Evolutionary conservation across 2,888 invertebrate genomes (phyloP).

Genomic region (Galerucella nymphaeae): DNA sequence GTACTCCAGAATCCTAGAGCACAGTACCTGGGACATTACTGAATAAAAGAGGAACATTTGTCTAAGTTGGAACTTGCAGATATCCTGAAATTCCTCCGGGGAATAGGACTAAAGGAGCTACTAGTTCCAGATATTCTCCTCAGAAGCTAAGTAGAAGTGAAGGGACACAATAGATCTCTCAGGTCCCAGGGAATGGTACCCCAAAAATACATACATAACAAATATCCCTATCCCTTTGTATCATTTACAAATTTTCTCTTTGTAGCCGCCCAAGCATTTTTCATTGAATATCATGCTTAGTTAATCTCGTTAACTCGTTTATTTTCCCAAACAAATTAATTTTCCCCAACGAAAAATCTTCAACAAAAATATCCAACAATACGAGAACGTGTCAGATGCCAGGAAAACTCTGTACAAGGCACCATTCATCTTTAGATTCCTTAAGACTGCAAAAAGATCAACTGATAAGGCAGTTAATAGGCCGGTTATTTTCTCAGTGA

Average conservation of each 20-base stretch:
- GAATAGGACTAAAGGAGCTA: no score
- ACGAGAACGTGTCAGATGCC: slow-evolving; percentile 35
- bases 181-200: no score
- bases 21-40: no score
- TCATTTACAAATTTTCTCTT: background rate
- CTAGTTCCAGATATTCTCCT: no score
- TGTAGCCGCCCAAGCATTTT: background rate
- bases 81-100: no score
- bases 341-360: slow-evolving; percentile 13
- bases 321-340: slow-evolving; percentile 30
- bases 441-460: slow-evolving; percentile 40
- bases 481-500: background rate
- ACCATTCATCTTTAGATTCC: slow-evolving; percentile 36
- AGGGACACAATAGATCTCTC: no score
- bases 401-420: slow-evolving; percentile 33
- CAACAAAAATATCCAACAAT: slow-evolving; percentile 28
- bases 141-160: no score
- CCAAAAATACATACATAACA: no score
- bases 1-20: no score
- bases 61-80: no score
- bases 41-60: no score
- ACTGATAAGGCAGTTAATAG: slow-evolving; percentile 26
- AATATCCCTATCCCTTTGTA: no score
- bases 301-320: slow-evolving; percentile 12
- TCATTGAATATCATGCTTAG: background rate